phyloP scores from a whole-genome alignment of 2,888 invertebrate genomes.

The Lasioglossum villosulum region DNA sequence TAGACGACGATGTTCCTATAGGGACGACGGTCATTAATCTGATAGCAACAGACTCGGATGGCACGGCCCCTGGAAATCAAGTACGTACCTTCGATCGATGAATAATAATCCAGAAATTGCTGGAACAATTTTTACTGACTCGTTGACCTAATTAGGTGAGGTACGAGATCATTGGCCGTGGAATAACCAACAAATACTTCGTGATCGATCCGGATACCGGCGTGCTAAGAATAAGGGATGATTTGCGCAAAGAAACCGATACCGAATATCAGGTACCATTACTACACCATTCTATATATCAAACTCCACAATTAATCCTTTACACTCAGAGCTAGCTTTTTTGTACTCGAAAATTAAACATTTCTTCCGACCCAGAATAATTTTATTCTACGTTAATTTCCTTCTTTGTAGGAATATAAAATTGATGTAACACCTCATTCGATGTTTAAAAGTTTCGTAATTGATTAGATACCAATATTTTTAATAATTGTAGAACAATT shows the following conservation, averaged over 20 bases:
- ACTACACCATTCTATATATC: background rate
- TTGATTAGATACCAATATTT: too few species aligned
- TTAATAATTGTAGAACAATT: too few species aligned
- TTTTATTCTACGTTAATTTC: too few species aligned
- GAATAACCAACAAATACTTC: conserved; percentile 94
- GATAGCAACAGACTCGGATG: conserved; percentile 93
- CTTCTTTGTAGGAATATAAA: too few species aligned
- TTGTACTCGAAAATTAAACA: too few species aligned
- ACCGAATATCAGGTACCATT: conserved; percentile 91
- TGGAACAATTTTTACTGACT: background rate
- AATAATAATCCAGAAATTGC: background rate
- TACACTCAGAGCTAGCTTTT: too few species aligned
- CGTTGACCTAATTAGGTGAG: conserved; percentile 82
- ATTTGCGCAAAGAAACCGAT: conserved; percentile 93
- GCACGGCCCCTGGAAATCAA: conserved; percentile 93
- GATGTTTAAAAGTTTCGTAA: too few species aligned
- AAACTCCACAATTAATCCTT: background rate
- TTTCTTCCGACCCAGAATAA: too few species aligned
- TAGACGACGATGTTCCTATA: conserved; percentile 93
- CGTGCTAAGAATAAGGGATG: conserved; percentile 91
- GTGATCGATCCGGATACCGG: conserved; percentile 94
- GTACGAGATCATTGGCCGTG: conserved; percentile 93
- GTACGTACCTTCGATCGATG: conserved; percentile 79
- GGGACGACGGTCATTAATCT: conserved; percentile 93
- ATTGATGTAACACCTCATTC: too few species aligned